These are phyloP conservation scores for Characodon lateralis DNA, from an alignment of 2,797 vertebrate genomes.

Conservation along the genomic window DNA sequence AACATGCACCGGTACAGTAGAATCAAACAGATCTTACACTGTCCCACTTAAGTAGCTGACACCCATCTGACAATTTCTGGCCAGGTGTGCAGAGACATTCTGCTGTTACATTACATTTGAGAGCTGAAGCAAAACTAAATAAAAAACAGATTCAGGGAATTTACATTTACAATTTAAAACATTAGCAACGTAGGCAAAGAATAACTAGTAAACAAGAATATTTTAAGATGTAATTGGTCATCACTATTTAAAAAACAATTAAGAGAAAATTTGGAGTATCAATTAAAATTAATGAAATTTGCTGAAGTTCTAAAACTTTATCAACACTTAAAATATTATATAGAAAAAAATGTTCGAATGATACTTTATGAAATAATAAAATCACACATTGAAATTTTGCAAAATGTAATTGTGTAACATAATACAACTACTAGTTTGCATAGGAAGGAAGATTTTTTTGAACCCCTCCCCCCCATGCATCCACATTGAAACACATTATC, in stretches of 20 bases:
- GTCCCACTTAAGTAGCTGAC: constrained; percentile 3
- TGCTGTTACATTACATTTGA: constrained; percentile 15
- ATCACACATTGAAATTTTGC: too few relatives aligned
- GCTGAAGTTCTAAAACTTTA: background rate
- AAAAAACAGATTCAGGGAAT: constrained; percentile 8
- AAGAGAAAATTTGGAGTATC: background rate
- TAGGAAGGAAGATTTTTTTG: constrained; percentile 39
- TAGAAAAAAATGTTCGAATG: background rate
- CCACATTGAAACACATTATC: constrained; percentile 8
- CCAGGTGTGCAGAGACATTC: constrained; percentile 25
- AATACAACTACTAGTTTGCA: constrained; percentile 21
- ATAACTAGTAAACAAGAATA: background rate
- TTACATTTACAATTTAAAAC: constrained; percentile 2
- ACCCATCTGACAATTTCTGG: constrained; percentile 10
- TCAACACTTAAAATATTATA: background rate
- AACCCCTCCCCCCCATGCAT: background rate
- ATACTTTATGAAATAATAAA: background rate
- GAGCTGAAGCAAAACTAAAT: background rate
- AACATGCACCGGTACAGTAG: constrained; percentile 44
- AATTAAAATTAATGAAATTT: background rate
- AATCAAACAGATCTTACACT: constrained; percentile 24
- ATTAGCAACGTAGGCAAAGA: background rate
- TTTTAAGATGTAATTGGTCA: background rate
- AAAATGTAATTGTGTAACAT: background rate
- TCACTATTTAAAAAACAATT: background rate